Conservation (phyloP, 2,797 vertebrate species). For the Thamnophis elegans region DNA sequence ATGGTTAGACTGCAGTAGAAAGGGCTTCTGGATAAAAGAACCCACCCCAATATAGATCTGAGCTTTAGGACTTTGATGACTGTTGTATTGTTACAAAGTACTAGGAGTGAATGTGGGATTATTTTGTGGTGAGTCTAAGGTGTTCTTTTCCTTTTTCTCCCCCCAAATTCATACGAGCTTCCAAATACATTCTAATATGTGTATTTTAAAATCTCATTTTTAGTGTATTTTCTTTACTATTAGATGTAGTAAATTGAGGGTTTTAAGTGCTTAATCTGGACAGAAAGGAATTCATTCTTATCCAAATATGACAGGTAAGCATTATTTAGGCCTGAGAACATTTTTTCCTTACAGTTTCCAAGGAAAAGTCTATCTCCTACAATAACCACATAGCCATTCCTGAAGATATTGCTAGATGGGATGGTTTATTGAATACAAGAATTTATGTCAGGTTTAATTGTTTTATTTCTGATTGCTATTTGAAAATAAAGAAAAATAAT, state of each 20-base stretch:
- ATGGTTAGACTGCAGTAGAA: neutral
- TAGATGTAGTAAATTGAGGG: neutral
- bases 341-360: neutral
- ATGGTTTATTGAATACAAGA: neutral
- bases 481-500: neutral
- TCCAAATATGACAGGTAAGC: constrained; percentile 12
- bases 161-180: neutral
- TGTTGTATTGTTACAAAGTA: neutral
- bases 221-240: neutral
- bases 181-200: neutral
- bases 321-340: neutral
- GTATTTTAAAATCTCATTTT: neutral
- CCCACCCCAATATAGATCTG: neutral
- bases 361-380: neutral
- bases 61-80: neutral
- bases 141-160: fast-evolving
- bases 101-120: neutral
- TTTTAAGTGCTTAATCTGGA: neutral
- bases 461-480: neutral
- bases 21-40: neutral
- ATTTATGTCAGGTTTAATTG: neutral
- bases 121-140: fast-evolving
- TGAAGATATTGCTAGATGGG: neutral
- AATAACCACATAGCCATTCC: neutral
- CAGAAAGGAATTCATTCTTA: neutral